phyloP scores from a whole-genome alignment of 2,113 vertebrate species.

The Tricholaema leucomelas region DNA sequence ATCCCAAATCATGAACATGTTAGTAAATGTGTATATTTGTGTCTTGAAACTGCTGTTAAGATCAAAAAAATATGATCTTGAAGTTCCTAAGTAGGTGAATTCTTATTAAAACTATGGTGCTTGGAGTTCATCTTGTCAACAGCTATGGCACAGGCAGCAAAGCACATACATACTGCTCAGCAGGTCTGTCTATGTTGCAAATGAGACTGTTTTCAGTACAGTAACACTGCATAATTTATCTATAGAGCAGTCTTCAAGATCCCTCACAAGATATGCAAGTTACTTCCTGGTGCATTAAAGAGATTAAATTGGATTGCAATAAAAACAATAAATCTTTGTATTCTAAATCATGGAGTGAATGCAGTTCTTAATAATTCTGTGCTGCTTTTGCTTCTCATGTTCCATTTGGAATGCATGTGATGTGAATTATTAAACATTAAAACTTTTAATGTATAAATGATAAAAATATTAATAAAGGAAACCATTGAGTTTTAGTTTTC shows the following conservation, averaged over 20 bases:
- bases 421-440: not conserved
- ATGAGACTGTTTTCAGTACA: not conserved
- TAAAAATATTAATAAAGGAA: not conserved
- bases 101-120: not conserved
- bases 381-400: not conserved
- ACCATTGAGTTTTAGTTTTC: not conserved
- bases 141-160: not conserved
- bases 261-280: not conserved
- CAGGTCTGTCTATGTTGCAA: not conserved
- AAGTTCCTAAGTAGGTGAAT: not conserved
- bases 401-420: not conserved
- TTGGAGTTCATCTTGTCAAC: not conserved
- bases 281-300: conserved; percentile 39
- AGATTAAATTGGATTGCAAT: conserved; percentile 19
- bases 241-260: not conserved
- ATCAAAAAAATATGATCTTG: not conserved
- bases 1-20: not conserved
- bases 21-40: not conserved
- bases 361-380: not conserved
- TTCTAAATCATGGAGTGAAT: not conserved
- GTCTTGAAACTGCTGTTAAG: not conserved
- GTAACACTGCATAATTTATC: not conserved
- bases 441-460: not conserved
- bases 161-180: not conserved
- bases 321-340: conserved; percentile 14